Evolutionary conservation across 2,113 vertebrate genomes (phyloP), one percentile per base, ranked within the genome.

Genomic region (Heterotilapia buettikoferi): DNA sequence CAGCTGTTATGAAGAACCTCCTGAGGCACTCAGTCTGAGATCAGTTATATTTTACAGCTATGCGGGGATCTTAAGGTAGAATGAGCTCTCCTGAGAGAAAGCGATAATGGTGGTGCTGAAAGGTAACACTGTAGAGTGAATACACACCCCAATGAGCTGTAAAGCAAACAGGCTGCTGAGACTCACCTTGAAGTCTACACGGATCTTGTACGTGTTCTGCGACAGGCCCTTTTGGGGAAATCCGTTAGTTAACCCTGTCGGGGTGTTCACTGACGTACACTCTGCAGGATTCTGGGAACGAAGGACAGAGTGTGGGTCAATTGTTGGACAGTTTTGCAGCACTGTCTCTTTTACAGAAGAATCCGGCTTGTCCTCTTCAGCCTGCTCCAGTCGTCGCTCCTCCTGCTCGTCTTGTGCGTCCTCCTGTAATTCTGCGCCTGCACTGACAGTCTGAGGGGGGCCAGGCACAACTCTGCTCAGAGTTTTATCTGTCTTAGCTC

Each of bases 121-220:
- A 76, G 19, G 31, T 31, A 81, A 82, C 9, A 5, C 6, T 19
- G 10, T 66, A 3, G 29, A 66, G 36, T 38, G 10, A 21, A 57
- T 18, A 66, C 2, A 40, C 9, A 78, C 6, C 71, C 24, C 16
- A 19, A 47, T 78, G 16, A 63, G 18, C 3, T 57, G 18, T 11
- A 26, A 31, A 8, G 18, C 11, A 21, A 45, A 3, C 24, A 24
- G 16, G n/a, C 10, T n/a, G 9, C 33, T 50, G 43, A 43, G 43
- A 85, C 91, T 84, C 86, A 98, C 98, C 97, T 98, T 98, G 87
- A 98, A 98, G 92, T 98, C 98, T 21, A 98, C 97, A 3, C 97
- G 97, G 83, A 98, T 97, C 79, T 97, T 97, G 92, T 97, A 97
- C 33, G 96, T 93, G 8, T 95, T 95, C 84, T 97, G 96, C 26